phyloP scores from a whole-genome alignment of 2,797 vertebrate genomes.

The Fratercula arctica region DNA sequence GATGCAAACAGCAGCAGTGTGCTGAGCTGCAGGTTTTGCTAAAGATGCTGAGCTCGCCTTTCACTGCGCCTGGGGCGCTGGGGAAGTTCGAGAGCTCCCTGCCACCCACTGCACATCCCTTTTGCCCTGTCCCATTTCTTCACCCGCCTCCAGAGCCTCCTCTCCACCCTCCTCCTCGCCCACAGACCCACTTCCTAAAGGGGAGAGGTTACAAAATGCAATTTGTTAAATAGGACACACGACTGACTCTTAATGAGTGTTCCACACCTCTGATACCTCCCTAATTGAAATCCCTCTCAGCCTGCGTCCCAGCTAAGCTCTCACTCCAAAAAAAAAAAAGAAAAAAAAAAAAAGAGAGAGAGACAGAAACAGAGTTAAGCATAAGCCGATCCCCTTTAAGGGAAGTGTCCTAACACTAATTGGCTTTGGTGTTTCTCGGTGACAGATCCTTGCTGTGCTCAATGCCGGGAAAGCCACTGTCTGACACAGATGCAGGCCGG shows the following conservation, averaged over 20 bases:
- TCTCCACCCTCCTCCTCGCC: not conserved
- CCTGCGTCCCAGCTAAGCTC: not conserved
- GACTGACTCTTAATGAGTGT: not conserved
- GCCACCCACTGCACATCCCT: not conserved
- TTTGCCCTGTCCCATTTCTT: not conserved
- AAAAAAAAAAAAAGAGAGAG: too few species aligned
- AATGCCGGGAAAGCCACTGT: not conserved
- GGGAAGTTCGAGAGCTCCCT: not conserved
- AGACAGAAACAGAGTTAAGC: not conserved
- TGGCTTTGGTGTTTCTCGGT: not conserved
- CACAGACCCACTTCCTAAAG: not conserved
- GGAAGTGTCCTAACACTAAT: not conserved
- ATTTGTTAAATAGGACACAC: not conserved
- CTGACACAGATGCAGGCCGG: not conserved
- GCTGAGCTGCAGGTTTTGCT: not conserved
- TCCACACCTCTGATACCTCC: not conserved
- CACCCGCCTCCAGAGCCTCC: not conserved
- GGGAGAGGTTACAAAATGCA: not conserved
- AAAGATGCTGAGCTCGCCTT: not conserved
- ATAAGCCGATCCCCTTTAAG: not conserved
- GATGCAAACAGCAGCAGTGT: not conserved
- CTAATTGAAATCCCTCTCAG: not conserved
- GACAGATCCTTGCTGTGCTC: not conserved
- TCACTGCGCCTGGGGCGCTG: fast-evolving
- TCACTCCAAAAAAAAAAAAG: too few species aligned